phyloP scores from a whole-genome alignment of 1,140 invertebrate genomes.

The Drosophila rufa region DNA sequence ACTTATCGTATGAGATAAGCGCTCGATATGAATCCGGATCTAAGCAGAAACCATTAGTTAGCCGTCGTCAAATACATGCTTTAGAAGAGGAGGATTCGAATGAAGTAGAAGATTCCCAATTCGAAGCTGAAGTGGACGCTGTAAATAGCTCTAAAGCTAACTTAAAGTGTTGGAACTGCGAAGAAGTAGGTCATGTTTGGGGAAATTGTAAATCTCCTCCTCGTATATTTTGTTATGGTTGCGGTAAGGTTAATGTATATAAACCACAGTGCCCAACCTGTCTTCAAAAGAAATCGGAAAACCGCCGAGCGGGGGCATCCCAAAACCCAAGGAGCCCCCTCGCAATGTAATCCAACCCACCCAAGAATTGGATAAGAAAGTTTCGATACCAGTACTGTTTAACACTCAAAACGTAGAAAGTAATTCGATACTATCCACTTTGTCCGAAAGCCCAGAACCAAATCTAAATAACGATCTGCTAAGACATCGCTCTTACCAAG shows the following conservation, averaged over 20 bases:
- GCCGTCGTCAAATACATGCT: not conserved
- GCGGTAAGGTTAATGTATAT: not conserved
- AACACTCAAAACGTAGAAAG: no score
- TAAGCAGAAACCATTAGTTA: not conserved
- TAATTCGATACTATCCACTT: not conserved
- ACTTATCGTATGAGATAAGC: not conserved
- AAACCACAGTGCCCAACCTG: not conserved
- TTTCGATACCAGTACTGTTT: not conserved
- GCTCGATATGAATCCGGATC: not conserved
- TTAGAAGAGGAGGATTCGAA: not conserved
- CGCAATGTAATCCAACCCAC: not conserved
- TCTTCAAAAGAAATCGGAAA: slow-evolving; percentile 1
- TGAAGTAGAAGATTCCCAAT: not conserved
- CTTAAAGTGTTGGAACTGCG: not conserved
- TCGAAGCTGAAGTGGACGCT: not conserved
- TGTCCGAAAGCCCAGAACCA: not conserved
- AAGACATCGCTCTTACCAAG: not conserved
- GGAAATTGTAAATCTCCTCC: not conserved
- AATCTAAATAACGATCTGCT: not conserved
- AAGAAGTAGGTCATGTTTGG: not conserved
- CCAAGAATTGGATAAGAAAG: not conserved
- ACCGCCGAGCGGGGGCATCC: not conserved
- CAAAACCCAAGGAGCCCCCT: not conserved
- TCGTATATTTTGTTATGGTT: not conserved
- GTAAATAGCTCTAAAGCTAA: not conserved